phyloP scores from a whole-genome alignment of 2,113 vertebrate genomes.

The Poeciliopsis prolifica region DNA sequence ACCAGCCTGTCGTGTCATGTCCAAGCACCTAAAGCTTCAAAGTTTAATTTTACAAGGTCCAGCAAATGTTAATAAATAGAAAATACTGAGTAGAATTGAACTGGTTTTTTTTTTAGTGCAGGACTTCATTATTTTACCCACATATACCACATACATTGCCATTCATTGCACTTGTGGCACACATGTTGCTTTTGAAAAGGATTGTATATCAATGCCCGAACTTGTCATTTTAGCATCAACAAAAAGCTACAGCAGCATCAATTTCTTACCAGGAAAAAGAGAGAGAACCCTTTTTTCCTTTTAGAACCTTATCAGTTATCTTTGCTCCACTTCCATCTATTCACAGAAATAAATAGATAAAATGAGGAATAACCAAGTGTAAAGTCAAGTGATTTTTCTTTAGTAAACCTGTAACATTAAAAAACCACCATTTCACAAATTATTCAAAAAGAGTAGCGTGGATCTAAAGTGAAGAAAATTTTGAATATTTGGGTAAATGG shows the following conservation, averaged over 20 bases:
- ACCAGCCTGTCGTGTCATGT: constrained; percentile 31
- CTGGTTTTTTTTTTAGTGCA: background rate
- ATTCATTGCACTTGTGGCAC: too few species aligned
- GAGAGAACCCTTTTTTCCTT: background rate
- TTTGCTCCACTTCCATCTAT: background rate
- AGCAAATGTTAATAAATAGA: too few species aligned
- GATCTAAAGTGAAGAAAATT: constrained; percentile 3
- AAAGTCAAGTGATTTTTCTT: background rate
- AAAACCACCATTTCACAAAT: background rate
- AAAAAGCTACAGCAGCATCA: constrained; percentile 8
- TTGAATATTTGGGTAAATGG: background rate
- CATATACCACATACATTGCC: background rate
- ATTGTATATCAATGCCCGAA: background rate
- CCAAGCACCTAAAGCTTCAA: constrained; percentile 13
- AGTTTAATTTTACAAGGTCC: too few species aligned
- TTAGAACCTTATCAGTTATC: background rate
- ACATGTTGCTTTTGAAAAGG: background rate
- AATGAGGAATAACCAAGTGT: background rate
- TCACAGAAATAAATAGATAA: background rate
- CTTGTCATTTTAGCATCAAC: constrained; percentile 7
- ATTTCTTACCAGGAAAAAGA: background rate
- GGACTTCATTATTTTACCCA: background rate
- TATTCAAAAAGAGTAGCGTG: background rate
- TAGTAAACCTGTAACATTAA: background rate
- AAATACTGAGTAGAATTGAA: too few species aligned